phyloP scores from a whole-genome alignment of 2,113 vertebrate genomes.

The Myotis davidii region DNA sequence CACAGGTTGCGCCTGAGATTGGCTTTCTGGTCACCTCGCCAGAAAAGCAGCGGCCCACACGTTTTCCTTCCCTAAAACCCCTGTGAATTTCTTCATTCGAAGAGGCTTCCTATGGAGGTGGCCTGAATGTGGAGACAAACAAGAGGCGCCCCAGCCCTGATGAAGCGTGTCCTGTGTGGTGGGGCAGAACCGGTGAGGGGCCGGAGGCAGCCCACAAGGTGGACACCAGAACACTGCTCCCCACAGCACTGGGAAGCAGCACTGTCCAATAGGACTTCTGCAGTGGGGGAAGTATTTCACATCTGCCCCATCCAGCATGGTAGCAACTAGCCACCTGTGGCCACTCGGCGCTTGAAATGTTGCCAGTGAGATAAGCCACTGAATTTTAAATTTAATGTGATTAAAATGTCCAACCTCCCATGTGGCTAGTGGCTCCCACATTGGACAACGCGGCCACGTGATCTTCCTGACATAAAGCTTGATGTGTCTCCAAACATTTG shows the following conservation, averaged over 20 bases:
- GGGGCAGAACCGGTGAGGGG: accelerated
- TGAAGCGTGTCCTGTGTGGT: not conserved
- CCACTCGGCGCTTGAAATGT: not conserved
- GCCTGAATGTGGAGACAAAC: not conserved
- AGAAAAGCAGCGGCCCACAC: not conserved
- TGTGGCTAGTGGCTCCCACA: not conserved
- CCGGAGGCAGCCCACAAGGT: not conserved
- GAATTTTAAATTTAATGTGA: not conserved
- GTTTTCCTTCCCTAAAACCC: not conserved
- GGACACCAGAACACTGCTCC: not conserved
- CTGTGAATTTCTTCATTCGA: not conserved
- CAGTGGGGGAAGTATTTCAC: too few species aligned
- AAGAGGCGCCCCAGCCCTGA: not conserved
- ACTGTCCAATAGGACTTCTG: accelerated
- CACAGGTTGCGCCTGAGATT: accelerated
- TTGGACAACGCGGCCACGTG: not conserved
- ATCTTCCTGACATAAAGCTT: not conserved
- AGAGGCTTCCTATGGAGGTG: not conserved
- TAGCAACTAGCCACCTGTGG: not conserved
- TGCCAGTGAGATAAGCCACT: not conserved
- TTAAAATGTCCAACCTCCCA: not conserved
- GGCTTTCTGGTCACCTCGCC: not conserved
- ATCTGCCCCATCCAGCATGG: not conserved
- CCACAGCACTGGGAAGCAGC: not conserved
- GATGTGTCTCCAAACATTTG: not conserved